Evolutionary conservation across 2,888 invertebrate genomes (phyloP).

Genomic region (Fragum sueziense): DNA sequence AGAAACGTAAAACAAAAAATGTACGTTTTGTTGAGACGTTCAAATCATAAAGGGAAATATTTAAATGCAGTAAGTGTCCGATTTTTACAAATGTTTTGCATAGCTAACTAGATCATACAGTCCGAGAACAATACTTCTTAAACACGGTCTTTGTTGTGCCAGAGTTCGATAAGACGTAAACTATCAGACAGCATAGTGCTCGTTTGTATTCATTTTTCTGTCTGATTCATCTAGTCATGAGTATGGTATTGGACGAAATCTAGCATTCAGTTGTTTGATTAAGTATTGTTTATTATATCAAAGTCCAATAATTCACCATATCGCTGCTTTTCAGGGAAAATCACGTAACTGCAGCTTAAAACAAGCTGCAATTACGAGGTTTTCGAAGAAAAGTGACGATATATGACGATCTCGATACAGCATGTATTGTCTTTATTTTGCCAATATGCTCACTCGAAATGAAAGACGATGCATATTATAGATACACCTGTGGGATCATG

Average conservation of each 20-base stretch:
- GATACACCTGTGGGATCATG: no score
- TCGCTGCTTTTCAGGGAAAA: no score
- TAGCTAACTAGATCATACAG: neutral
- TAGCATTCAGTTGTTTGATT: slow-evolving; percentile 20
- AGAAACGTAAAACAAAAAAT: no score
- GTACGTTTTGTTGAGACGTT: no score
- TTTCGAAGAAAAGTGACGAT: no score
- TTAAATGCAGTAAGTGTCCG: no score
- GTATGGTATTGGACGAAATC: slow-evolving; percentile 15
- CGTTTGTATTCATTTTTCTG: slow-evolving; percentile 18
- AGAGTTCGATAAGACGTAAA: neutral
- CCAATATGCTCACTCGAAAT: neutral
- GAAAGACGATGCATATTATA: no score
- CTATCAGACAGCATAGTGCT: neutral
- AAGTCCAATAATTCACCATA: slow-evolving; percentile 6
- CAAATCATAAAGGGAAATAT: no score
- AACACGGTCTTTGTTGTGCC: neutral
- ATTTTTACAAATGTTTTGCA: no score
- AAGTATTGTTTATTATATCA: slow-evolving; percentile 15
- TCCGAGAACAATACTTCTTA: neutral
- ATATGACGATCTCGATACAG: neutral
- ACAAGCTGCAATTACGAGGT: no score
- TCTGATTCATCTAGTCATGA: neutral
- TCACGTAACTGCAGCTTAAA: no score
- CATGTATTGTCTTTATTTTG: slow-evolving; percentile 6